Evolutionary conservation across 2,888 invertebrate genomes (phyloP), one percentile per base, ranked within the genome.

Genomic region (Lumbricus terrestris): DNA sequence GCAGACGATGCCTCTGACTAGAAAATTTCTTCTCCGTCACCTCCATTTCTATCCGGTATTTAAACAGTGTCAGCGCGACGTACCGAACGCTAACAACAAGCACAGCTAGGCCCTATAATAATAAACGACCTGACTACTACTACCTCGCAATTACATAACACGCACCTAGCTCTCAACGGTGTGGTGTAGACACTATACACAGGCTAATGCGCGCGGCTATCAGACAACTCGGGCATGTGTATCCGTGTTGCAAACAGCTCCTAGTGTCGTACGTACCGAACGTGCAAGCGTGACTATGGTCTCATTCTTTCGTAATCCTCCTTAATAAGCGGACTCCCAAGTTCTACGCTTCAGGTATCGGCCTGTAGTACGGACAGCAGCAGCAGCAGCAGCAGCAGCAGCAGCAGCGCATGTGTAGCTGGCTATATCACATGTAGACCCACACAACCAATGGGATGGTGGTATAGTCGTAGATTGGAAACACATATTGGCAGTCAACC

Each of bases 1-100:
- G 33, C 33, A 33, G 88, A 90, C 33, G 82, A 82, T 89, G 90
- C 69, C 54, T 38, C 42, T 89, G 47, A 40, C 82, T 89, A 89
- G 35, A 15, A 89, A 85, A 42, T n/a, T 29, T 69, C 69, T n/a
- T 69, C n/a, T 69, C 69, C 8, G 2, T 69, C 8, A 11, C n/a
- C n/a, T 29, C 69, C 69, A 69, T 69, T 8, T 29, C n/a, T 47
- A 4, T 23, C 8, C 1, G 5, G 29, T 16, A n/a, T n/a, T n/a
- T 69, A 6, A 29, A 16, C 29, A n/a, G 69, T n/a, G n/a, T 69
- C 69, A n/a, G n/a, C 29, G 8, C n/a, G 69, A 69, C 6, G 29
- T 29, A 3, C 29, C 8, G n/a, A 69, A 1, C 69, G 11, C 29
- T n/a, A 11, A 8, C n/a, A n/a, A 29, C 69, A 4, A 69, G 8